Evolutionary conservation across 1,140 invertebrate species (phyloP), one percentile per base, ranked within the genome.

Genomic region (Aradophagus sp.): DNA sequence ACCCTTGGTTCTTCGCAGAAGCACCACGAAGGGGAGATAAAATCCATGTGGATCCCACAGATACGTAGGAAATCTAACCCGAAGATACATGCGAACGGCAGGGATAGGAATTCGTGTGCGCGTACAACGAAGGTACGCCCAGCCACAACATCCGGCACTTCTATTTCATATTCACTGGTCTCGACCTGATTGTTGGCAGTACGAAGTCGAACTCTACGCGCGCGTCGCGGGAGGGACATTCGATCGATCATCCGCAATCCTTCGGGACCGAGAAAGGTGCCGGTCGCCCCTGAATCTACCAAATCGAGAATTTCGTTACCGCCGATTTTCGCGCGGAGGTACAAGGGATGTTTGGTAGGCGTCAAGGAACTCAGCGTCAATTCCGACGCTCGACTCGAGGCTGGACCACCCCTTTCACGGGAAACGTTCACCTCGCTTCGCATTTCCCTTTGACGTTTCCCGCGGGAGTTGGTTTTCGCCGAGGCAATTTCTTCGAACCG

Each of bases 51-150:
- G 4, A 53, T 41, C 0, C 16, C 15, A 0, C 38, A 19, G 1
- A 16, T 12, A 10, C 34, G 17, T 10, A 52, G 13, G 15, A 52
- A 52, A 29, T 52, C 35, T 4, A 52, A 12, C 1, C 48, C 48
- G 7, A 52, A 39, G n/a, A 52, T 52, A 14, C 48, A 52, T 0
- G 12, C 5, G 26, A 52, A 52, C 8, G 34, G 48, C 1, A 10
- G 17, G 0, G 48, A 16, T 2, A 35, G 34, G 7, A 52, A 35
- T 0, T 34, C 19, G 1, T 35, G 34, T 0, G 20, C 34, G 0
- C 1, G 12, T 6, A 52, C 2, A 0, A 8, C 8, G 0, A 13
- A 20, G 4, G 4, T 2, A 2, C 29, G 29, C 4, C 5, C 29
- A 10, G 3, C 3, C 29, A 31, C 2, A 4, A 10, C 4, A 10